Conservation (phyloP, 2,113 vertebrate species). For the Sylvilagus bachmani region DNA sequence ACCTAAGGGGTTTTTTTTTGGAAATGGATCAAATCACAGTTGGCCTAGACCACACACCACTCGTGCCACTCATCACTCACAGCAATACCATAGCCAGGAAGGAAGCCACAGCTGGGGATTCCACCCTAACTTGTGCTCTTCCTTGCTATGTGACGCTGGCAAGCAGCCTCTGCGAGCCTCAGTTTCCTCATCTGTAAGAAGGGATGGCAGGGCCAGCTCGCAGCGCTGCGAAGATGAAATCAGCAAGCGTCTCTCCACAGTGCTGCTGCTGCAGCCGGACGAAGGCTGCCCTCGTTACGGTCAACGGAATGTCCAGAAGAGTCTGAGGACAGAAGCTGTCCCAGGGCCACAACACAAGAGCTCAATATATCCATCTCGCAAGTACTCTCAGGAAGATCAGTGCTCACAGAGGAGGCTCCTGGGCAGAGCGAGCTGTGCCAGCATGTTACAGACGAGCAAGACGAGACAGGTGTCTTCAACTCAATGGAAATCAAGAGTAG, state of each 20-base stretch:
- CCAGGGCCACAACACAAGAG: not conserved
- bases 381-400: not conserved
- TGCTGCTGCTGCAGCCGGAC: too few relatives aligned
- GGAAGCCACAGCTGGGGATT: not conserved
- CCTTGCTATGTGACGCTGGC: not conserved
- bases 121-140: not conserved
- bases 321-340: not conserved
- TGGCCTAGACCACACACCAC: not conserved
- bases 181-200: not conserved
- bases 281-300: not conserved
- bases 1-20: not conserved
- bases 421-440: not conserved
- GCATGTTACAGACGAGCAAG: not conserved
- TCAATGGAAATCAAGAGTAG: conserved; percentile 60
- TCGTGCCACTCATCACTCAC: not conserved
- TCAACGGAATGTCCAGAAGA: not conserved
- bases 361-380: not conserved
- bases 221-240: not conserved
- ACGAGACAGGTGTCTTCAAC: conserved; percentile 33
- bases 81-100: too few relatives aligned
- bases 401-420: not conserved
- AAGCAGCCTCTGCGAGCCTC: conserved; percentile 22
- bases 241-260: not conserved
- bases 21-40: not conserved
- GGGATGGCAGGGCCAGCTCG: not conserved